A percentile compares a stretch with the other conserved stretches of the same genome.
Evolutionary conservation across 2,113 vertebrate species (phyloP).

Genomic region (Heteronetta atricapilla): DNA sequence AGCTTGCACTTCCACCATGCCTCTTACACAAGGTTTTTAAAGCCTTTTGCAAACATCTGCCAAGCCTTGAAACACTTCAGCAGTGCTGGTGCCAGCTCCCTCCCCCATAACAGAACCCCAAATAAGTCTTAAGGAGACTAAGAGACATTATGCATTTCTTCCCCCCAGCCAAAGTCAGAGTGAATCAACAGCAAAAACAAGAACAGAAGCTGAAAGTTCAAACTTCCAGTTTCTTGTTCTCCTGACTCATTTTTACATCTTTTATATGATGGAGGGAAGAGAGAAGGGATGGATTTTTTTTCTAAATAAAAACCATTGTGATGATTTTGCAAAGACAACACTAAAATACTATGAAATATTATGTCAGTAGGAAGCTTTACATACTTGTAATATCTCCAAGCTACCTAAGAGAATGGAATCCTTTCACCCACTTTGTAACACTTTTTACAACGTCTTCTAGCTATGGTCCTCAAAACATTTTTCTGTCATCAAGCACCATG

Average conservation of each 20-base stretch:
- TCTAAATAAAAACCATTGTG: not conserved
- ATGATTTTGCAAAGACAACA: not conserved
- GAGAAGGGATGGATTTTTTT: not conserved
- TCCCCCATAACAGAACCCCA: conserved; percentile 8
- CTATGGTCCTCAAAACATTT: not conserved
- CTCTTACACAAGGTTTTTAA: not conserved
- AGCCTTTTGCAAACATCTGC: conserved; percentile 23
- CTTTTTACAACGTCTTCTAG: not conserved
- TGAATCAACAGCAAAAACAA: conserved; percentile 12
- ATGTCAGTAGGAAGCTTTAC: not conserved
- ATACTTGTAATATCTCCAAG: not conserved
- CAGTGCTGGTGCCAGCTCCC: conserved; percentile 40
- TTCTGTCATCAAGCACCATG: not conserved
- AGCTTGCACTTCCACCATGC: not conserved
- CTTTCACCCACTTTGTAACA: not conserved
- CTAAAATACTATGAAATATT: not conserved
- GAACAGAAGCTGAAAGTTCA: conserved; percentile 46
- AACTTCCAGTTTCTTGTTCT: conserved; percentile 7
- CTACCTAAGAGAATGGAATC: not conserved
- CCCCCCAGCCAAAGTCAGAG: conserved; percentile 9
- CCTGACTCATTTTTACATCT: conserved; percentile 7
- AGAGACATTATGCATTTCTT: not conserved
- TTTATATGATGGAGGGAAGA: not conserved
- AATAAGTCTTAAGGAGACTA: not conserved
- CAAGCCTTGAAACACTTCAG: not conserved